phyloP scores from a whole-genome alignment of 2,113 vertebrate species.

The Hypomesus transpacificus region DNA sequence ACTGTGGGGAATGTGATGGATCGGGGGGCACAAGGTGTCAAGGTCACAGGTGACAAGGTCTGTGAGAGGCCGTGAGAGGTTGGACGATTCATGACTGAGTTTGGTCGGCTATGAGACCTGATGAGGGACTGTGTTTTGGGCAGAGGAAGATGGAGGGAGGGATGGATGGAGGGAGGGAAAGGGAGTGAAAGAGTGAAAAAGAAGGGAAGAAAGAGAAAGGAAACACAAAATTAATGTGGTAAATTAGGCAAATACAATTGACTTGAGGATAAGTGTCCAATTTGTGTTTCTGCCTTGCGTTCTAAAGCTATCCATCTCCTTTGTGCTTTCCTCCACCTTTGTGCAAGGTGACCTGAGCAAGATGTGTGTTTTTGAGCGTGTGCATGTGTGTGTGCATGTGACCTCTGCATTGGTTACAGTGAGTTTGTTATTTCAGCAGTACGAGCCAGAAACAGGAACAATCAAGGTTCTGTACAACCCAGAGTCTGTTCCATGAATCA shows the following conservation, averaged over 20 bases:
- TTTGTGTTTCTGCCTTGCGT: background rate
- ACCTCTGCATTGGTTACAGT: constrained; percentile 24
- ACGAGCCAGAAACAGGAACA: constrained; percentile 43
- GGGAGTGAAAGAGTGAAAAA: no score
- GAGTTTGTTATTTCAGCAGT: constrained; percentile 47
- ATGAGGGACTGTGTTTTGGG: background rate
- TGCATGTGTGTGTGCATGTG: constrained; percentile 22
- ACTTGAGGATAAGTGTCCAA: constrained; percentile 2
- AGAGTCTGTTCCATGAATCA: constrained; percentile 56
- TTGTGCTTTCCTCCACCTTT: background rate
- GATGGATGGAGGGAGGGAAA: background rate
- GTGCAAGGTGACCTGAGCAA: background rate
- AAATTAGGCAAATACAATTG: background rate
- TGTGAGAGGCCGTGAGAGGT: no score
- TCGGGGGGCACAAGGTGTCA: no score
- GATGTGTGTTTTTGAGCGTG: background rate
- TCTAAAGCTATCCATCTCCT: background rate
- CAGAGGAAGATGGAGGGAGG: background rate
- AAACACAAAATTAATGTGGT: background rate
- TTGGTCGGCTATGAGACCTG: no score
- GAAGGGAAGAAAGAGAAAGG: background rate
- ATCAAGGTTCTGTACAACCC: constrained; percentile 55
- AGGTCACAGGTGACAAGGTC: no score
- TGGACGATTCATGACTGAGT: no score
- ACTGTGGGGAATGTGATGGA: no score